Evolutionary conservation across 2,113 vertebrate genomes (phyloP).

Genomic region (Scalopus aquaticus): DNA sequence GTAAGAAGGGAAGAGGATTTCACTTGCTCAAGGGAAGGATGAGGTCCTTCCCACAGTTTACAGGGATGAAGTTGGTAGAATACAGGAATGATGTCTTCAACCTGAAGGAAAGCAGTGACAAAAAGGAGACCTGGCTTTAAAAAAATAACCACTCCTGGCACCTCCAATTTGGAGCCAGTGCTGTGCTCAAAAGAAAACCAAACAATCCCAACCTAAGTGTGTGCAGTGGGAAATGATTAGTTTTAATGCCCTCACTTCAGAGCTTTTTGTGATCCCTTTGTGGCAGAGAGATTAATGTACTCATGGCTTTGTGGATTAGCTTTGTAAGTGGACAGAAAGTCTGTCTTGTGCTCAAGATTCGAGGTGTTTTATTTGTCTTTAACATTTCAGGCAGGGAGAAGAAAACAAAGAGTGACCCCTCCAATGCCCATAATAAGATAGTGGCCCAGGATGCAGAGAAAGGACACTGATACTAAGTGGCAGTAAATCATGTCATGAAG

Average conservation of each 20-base stretch:
- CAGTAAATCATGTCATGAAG: conserved; percentile 27
- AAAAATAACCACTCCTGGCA: background rate
- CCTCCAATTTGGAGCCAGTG: background rate
- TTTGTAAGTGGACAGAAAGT: background rate
- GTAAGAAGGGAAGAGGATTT: conserved; percentile 19
- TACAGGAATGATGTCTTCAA: background rate
- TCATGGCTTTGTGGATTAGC: background rate
- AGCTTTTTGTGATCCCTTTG: background rate
- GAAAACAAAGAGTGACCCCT: background rate
- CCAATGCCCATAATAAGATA: background rate
- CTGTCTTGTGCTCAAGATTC: background rate
- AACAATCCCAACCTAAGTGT: background rate
- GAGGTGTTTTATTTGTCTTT: conserved; percentile 8
- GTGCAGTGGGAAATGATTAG: background rate
- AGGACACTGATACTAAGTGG: background rate
- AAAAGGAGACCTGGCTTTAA: background rate
- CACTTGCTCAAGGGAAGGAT: background rate
- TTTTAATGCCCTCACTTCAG: background rate
- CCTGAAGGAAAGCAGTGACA: background rate
- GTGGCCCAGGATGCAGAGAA: background rate
- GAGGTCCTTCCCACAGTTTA: background rate
- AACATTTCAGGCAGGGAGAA: background rate
- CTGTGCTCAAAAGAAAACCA: background rate
- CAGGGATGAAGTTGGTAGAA: background rate
- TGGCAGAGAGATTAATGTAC: background rate